Conservation (phyloP, 2,888 invertebrate species). For the Hesperia comma region DNA sequence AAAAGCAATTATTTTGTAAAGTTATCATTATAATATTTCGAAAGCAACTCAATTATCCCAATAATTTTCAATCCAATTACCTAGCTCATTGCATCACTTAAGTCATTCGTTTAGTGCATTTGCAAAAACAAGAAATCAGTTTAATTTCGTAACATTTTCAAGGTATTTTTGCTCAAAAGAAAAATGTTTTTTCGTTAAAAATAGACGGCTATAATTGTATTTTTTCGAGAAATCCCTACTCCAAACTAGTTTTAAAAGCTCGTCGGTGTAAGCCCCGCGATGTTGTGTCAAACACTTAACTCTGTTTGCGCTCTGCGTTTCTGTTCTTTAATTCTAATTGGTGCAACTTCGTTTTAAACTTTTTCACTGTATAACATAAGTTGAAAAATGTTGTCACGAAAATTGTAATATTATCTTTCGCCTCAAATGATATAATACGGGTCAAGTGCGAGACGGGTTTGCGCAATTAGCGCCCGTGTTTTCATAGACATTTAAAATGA, state of each 20-base stretch:
- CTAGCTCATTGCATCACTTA: neutral
- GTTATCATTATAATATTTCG: too few species aligned
- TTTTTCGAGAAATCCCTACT: constrained; percentile 25
- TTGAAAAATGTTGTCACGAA: constrained; percentile 9
- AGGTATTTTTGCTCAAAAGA: constrained; percentile 8
- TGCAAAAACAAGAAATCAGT: neutral
- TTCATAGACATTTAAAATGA: neutral
- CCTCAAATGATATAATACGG: neutral
- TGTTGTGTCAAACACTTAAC: constrained; percentile 37
- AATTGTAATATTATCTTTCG: constrained; percentile 5
- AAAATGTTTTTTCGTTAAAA: constrained; percentile 15
- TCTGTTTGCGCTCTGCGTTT: constrained; percentile 34
- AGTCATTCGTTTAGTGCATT: neutral
- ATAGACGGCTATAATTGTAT: constrained; percentile 15
- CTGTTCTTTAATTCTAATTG: constrained; percentile 36
- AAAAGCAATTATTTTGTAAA: too few species aligned
- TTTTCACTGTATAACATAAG: constrained; percentile 29
- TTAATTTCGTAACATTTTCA: constrained; percentile 1
- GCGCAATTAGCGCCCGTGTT: neutral
- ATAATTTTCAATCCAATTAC: too few species aligned
- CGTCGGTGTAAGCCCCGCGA: constrained; percentile 29
- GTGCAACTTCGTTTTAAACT: constrained; percentile 31
- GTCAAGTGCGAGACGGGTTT: neutral
- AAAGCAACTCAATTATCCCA: too few species aligned
- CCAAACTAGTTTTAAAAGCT: constrained; percentile 31